Conservation (phyloP, 2,888 invertebrate genomes). For the Tuberolachnus salignus region DNA sequence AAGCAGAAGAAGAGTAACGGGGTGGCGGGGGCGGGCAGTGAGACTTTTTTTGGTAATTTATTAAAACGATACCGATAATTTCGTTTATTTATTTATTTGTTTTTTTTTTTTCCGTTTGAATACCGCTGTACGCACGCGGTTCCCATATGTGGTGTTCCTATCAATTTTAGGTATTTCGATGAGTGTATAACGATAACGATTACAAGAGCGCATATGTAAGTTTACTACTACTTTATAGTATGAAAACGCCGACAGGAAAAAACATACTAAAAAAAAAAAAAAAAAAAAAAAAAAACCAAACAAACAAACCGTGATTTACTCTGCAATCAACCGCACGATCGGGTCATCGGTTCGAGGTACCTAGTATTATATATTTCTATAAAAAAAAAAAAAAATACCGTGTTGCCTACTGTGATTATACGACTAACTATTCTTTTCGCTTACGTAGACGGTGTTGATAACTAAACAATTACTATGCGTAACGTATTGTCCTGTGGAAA, state of each 20-base stretch:
- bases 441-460: slow-evolving; percentile 7
- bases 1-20: no score
- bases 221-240: no score
- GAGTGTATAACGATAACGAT: not conserved
- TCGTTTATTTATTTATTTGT: no score
- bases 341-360: slow-evolving; percentile 35
- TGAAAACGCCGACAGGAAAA: not conserved
- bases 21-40: no score
- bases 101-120: no score
- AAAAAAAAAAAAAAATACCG: slow-evolving; percentile 4
- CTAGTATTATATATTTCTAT: slow-evolving; percentile 5
- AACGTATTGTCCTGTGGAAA: no score
- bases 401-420: slow-evolving; percentile 12
- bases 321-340: not conserved
- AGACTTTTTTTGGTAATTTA: no score
- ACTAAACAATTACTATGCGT: not conserved
- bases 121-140: no score
- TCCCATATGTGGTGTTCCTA: no score
- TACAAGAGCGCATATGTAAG: not conserved
- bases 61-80: no score
- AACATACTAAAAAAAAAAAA: not conserved
- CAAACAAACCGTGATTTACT: not conserved
- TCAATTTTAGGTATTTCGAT: not conserved
- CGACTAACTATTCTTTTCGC: slow-evolving; percentile 29
- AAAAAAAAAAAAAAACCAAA: no score